phyloP scores from a whole-genome alignment of 2,113 vertebrate genomes.

The Passerina amoena region DNA sequence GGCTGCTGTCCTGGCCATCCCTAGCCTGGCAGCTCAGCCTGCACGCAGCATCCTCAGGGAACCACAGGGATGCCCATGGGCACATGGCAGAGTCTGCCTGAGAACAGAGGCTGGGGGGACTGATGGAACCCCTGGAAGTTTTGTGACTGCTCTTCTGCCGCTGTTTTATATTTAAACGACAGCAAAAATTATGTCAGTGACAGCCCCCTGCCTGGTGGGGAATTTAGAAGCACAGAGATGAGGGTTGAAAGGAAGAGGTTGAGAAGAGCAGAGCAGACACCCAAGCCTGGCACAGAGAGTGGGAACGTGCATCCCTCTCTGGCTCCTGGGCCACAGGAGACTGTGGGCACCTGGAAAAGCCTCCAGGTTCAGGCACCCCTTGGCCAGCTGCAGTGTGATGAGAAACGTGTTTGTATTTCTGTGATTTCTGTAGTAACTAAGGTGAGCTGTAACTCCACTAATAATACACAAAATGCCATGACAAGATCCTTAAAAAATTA shows the following conservation, averaged over 20 bases:
- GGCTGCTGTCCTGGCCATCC: accelerated
- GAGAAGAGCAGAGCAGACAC: accelerated
- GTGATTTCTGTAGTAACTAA: neutral
- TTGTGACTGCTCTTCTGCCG: too few relatives aligned
- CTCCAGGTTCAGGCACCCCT: accelerated
- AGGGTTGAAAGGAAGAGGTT: neutral
- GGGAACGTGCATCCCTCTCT: accelerated
- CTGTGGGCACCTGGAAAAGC: too few relatives aligned
- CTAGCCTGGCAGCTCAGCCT: neutral
- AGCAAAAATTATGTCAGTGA: neutral
- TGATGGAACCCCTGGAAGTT: accelerated
- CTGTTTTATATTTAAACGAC: neutral
- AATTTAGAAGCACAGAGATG: neutral
- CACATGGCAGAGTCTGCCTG: accelerated
- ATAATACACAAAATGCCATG: neutral
- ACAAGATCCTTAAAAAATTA: neutral
- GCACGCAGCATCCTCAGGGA: accelerated
- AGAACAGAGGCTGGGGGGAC: accelerated
- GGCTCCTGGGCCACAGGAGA: neutral
- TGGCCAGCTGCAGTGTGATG: accelerated
- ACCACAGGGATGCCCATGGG: accelerated
- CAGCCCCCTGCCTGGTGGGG: accelerated
- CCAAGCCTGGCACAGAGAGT: accelerated
- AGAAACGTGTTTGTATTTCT: neutral
- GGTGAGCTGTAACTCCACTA: neutral